Evolutionary conservation across 2,888 invertebrate genomes (phyloP), one percentile per base, ranked within the genome.

Genomic region (Acleris literana): DNA sequence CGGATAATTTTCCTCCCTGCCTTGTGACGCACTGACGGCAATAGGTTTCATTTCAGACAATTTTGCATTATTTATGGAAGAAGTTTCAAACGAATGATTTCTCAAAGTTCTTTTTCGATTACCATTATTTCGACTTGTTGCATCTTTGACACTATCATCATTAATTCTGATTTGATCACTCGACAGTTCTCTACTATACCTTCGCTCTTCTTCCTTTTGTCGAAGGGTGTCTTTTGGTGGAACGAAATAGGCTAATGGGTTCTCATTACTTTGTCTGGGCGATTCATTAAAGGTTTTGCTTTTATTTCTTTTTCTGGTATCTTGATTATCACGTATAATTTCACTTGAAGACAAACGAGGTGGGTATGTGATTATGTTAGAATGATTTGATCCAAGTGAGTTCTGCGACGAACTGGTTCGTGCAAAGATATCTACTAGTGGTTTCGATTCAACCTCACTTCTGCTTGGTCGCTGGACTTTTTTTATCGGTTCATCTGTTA

Each of bases 301-400:
- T 60, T 43, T 70, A 49, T 61, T 75, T 13, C 13, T 64, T 59
- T 56, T 69, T 63, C 69, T 68, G 68, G 52, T 22, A 3, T 74
- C 74, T 51, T 77, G 71, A 18, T 76, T 72, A 63, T 76, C 71
- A 64, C 64, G 59, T 25, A 73, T 63, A 57, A 68, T 61, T 58
- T 74, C 72, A 69, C 67, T 81, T 17, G 76, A 73, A 25, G 74
- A 74, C 68, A 74, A 59, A 52, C 68, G 72, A 18, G 82, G 76
- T 63, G 88, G 85, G 70, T 89, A 87, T 9, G 87, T 88, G 53
- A 88, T 84, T 46, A 87, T 78, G 13, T 81, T 79, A 11, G 83
- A 83, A 68, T 76, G 73, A 46, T 76, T 77, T 20, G 71, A 68
- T 61, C 75, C 74, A 13, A 73, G 11, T 29, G 76, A 70, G 59